Evolutionary conservation across 2,797 vertebrate genomes (phyloP), one percentile per base, ranked within the genome.

Genomic region (Rhincodon typus): DNA sequence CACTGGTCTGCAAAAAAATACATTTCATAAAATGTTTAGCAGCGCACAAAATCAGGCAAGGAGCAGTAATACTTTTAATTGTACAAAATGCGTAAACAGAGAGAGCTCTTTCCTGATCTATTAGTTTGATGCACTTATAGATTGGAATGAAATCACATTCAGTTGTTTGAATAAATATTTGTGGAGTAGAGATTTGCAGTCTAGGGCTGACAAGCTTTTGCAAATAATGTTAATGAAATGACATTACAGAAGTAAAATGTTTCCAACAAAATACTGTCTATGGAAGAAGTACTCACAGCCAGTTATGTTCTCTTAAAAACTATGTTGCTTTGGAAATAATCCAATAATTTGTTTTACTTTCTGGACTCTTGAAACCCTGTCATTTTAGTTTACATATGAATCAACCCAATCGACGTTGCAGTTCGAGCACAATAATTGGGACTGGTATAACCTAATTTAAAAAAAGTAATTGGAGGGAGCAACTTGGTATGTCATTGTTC

Each of bases 401-500:
- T 77, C 7, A 5, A 19, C 69, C 34, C 69, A 94, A 70, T 30
- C 69, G 34, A 42, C 19, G 46, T 53, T 53, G 46, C 94, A 93
- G n/a, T 69, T 93, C 67, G 8, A 93, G 21, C 66, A 95, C 70
- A 95, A 77, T 95, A 77, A 95, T 30, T 30, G 74, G 42, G 70
- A 95, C 70, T 77, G 94, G 94, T 94, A 72, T 74, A 94, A 94
- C 25, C 69, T 74, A 46, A 77, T 77, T 93, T 95, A 72, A 50
- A 50, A 95, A 62, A 12, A 95, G 96, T 72, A 96, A 96, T 96
- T 96, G 69, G 88, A 82, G 96, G 96, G 96, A 90, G 95, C 82
- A 96, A 96, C 96, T 90, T 96, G 95, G 96, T 96, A 38, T 94
- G 96, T 95, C 96, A 90, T 96, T 96, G 96, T 88, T 95, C 96